Conservation (phyloP, 2,797 vertebrate species). For the Chaetodon trifasciatus region DNA sequence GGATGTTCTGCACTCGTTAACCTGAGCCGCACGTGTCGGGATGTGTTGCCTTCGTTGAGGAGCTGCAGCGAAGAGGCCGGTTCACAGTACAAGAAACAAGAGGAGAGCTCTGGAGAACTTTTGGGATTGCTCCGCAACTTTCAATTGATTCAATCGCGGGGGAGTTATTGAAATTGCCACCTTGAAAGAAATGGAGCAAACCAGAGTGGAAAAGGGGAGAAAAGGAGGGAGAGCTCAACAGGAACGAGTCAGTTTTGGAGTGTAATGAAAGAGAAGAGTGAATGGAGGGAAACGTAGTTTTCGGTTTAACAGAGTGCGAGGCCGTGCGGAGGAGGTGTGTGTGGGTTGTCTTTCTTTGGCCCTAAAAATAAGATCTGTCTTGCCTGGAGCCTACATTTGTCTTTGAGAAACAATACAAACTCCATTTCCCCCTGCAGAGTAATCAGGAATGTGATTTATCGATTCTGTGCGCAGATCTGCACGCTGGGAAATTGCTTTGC, state of each 20-base stretch:
- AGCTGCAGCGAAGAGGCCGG: neutral
- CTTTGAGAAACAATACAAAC: slow-evolving; percentile 85
- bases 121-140: slow-evolving; percentile 60
- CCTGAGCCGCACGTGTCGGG: neutral
- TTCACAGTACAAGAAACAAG: neutral
- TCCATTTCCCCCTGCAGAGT: slow-evolving; percentile 83
- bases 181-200: slow-evolving; percentile 64
- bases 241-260: slow-evolving; percentile 58
- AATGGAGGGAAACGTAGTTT: slow-evolving; percentile 58
- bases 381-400: slow-evolving; percentile 80
- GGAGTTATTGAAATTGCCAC: slow-evolving; percentile 69
- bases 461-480: slow-evolving; percentile 76
- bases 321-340: slow-evolving; percentile 13
- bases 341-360: slow-evolving; percentile 56
- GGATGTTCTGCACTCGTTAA: too few relatives aligned
- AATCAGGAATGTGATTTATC: slow-evolving; percentile 83
- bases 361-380: slow-evolving; percentile 80
- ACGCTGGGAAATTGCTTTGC: slow-evolving; percentile 83
- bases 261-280: slow-evolving; percentile 77
- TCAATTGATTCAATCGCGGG: slow-evolving; percentile 60
- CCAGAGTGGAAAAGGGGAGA: slow-evolving; percentile 10
- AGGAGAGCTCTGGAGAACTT: slow-evolving; percentile 50
- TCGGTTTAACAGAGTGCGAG: slow-evolving; percentile 59
- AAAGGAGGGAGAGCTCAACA: neutral
- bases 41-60: neutral